A percentile compares a stretch with the other conserved stretches of the same genome.
phyloP scores from a whole-genome alignment of 2,113 vertebrate genomes.

The Platichthys stellatus region DNA sequence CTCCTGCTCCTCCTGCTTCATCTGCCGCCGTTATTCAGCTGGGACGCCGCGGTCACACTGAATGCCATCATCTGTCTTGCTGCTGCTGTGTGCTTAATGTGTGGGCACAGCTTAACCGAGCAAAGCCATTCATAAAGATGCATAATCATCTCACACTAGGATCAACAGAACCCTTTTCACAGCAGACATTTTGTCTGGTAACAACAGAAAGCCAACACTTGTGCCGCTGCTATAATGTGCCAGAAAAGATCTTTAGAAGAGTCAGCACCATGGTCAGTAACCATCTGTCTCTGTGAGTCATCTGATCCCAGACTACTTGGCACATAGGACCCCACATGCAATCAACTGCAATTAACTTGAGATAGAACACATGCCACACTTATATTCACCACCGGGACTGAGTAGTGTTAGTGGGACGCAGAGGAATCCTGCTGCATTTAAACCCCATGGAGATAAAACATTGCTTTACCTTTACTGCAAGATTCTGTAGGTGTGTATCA shows the following conservation, averaged over 20 bases:
- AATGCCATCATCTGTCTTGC: background rate
- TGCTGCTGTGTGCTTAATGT: background rate
- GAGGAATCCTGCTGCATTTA: background rate
- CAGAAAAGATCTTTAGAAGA: background rate
- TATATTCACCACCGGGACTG: background rate
- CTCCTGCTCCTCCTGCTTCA: background rate
- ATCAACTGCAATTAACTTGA: background rate
- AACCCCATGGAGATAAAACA: background rate
- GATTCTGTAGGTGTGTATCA: background rate
- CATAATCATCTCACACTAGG: background rate
- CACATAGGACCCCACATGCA: background rate
- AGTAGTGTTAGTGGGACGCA: background rate
- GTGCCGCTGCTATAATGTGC: background rate
- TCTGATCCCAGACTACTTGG: background rate
- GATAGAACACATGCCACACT: background rate
- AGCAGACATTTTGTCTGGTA: no score
- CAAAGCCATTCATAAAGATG: background rate
- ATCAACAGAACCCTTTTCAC: no score
- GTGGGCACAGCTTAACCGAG: background rate
- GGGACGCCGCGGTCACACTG: background rate
- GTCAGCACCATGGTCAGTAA: background rate
- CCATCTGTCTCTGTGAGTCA: background rate
- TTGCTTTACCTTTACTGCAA: background rate
- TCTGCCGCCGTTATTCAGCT: background rate
- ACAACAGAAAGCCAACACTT: background rate